Conservation (phyloP, 2,888 invertebrate genomes). For the Mycalesis mineus region DNA sequence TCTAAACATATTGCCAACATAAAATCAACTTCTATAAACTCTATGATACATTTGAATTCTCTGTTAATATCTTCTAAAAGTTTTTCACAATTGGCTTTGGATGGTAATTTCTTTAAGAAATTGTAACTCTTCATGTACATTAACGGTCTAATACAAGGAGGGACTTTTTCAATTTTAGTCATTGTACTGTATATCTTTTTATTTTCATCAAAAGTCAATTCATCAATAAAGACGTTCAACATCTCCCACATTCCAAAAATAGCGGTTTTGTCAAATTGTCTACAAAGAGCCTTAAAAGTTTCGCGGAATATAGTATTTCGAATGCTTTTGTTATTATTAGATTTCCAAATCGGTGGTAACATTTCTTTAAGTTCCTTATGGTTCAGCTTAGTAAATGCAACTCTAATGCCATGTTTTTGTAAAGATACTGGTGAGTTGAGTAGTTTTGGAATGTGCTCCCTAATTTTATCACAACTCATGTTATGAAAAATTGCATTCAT, state of each 20-base stretch:
- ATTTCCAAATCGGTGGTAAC: slow-evolving; percentile 47
- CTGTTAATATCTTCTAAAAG: slow-evolving; percentile 31
- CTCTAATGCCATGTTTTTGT: slow-evolving; percentile 55
- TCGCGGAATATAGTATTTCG: slow-evolving; percentile 47
- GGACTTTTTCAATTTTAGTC: slow-evolving; percentile 37
- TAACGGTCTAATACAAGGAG: slow-evolving; percentile 39
- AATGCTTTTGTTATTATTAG: slow-evolving; percentile 52
- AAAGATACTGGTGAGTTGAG: slow-evolving; percentile 51
- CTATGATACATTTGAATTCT: slow-evolving; percentile 42
- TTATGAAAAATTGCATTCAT: slow-evolving; percentile 48
- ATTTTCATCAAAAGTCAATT: slow-evolving; percentile 50
- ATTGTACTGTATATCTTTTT: slow-evolving; percentile 47
- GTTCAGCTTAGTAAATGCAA: slow-evolving; percentile 45
- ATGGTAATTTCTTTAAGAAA: slow-evolving; percentile 41
- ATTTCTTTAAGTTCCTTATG: slow-evolving; percentile 40
- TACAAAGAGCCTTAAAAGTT: slow-evolving; percentile 45
- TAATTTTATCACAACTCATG: slow-evolving; percentile 38
- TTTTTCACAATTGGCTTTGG: slow-evolving; percentile 29
- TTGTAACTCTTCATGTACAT: slow-evolving; percentile 47
- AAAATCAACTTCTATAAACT: slow-evolving; percentile 41
- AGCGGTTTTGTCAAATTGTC: slow-evolving; percentile 39
- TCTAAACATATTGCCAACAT: slow-evolving; percentile 41
- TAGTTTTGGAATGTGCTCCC: slow-evolving; percentile 39
- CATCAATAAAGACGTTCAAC: slow-evolving; percentile 47
- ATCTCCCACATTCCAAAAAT: slow-evolving; percentile 44